A percentile compares a stretch with the other conserved stretches of the same genome.
Conservation (phyloP, 2,113 vertebrate species). For the Nansenia antarctica region DNA sequence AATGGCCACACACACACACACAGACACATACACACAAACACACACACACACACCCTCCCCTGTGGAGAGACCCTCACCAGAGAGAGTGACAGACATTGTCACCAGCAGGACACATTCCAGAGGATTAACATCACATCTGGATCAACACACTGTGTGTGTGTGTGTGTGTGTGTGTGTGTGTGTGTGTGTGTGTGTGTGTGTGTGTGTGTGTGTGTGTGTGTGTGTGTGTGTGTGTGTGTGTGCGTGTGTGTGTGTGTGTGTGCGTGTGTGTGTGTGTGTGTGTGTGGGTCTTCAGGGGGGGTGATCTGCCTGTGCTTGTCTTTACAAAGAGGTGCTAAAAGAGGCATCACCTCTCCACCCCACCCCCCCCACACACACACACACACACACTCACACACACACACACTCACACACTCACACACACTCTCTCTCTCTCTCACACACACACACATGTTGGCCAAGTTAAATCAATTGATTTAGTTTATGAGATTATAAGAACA, state of each 20-base stretch:
- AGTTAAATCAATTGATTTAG: no score
- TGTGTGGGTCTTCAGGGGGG: background rate
- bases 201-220: background rate
- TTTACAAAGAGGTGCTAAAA: background rate
- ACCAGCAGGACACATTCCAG: conserved; percentile 22
- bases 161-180: conserved; percentile 5
- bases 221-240: background rate
- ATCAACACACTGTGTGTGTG: conserved; percentile 20
- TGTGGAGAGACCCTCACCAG: conserved; percentile 13
- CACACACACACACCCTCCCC: background rate
- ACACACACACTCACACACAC: conserved; percentile 19
- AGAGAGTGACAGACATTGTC: conserved; percentile 44
- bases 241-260: conserved; percentile 1
- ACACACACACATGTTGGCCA: background rate
- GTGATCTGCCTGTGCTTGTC: background rate
- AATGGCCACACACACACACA: background rate
- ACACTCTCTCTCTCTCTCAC: conserved; percentile 73
- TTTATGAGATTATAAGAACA: no score
- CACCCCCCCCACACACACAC: no score
- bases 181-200: no score
- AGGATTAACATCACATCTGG: conserved; percentile 51
- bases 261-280: conserved; percentile 3
- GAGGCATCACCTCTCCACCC: background rate
- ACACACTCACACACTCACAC: conserved; percentile 77
- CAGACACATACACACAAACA: conserved; percentile 13